Evolutionary conservation across 2,113 vertebrate species (phyloP), one percentile per base, ranked within the genome.

Genomic region (Ardeotis arabs): DNA sequence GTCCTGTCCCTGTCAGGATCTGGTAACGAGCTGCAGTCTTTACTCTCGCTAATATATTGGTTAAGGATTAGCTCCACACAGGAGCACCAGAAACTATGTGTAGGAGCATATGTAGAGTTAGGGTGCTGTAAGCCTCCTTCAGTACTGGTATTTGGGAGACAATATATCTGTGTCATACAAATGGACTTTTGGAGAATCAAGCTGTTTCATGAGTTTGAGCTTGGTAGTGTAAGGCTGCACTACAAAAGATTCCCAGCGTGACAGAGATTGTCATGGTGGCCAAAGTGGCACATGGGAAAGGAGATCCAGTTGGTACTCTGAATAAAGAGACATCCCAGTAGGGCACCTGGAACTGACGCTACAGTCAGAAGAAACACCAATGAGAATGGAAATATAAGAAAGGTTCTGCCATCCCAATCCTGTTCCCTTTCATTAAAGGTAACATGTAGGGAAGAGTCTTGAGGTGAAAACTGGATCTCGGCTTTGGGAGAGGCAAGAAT

Each of bases 71-170:
- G 12, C 47, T 60, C 37, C 63, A 49, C 1, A 1, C 44, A 53
- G 12, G 10, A 41, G 12, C 31, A 35, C 24, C n/a, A 74, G 41
- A 84, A 95, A 29, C 12, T 16, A 25, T 0, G 0, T 7, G 6
- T 50, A 58, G 29, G n/a, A 67, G 6, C 9, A 28, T 45, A 68
- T 11, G 17, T 7, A 64, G 90, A 88, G 59, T 39, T 56, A 62
- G 6, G 33, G 9, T 55, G 4, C 3, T 31, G 7, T 56, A 83
- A 60, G 9, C 12, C 63, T 77, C 50, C 12, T 16, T 66, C 17
- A 35, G 39, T 52, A 45, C 39, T 79, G 45, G 15, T 4, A 81
- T 79, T 44, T 18, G 37, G 17, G 16, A 73, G 13, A 83, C 10
- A 72, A 55, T n/a, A 12, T 16, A 47, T 17, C 21, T 33, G 3